Evolutionary conservation across 1,140 invertebrate species (phyloP).

Genomic region (Calosoma granatense): DNA sequence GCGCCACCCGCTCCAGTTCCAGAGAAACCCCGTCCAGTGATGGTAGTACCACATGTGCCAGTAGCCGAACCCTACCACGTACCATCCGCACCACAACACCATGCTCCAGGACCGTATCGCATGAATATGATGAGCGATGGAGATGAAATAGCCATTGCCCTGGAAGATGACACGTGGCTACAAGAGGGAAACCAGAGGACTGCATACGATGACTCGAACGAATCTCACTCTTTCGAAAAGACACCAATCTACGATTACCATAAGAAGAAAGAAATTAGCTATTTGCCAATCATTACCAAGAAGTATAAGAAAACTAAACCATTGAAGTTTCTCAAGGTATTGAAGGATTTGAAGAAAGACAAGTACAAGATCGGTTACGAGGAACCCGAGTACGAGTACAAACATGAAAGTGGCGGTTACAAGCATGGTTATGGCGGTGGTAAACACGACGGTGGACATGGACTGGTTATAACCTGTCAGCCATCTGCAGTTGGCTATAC

Average conservation of each 20-base stretch:
- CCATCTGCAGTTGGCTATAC: constrained; percentile 31
- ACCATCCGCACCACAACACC: not conserved
- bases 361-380: constrained; percentile 13
- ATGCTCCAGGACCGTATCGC: not conserved
- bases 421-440: constrained; percentile 13
- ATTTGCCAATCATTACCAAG: not conserved
- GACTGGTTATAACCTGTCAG: constrained; percentile 32
- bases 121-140: not conserved
- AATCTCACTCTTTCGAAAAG: not conserved
- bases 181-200: not conserved
- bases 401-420: constrained; percentile 16
- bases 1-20: not conserved
- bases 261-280: not conserved
- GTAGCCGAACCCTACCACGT: not conserved
- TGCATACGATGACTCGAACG: not conserved
- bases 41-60: constrained; percentile 1
- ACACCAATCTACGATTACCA: not conserved
- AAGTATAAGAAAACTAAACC: not conserved
- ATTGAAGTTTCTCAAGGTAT: not conserved
- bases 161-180: not conserved
- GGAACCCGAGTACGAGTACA: constrained; percentile 9
- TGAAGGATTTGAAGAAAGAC: constrained; percentile 11
- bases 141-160: not conserved
- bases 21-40: not conserved
- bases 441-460: constrained; percentile 21